These are phyloP conservation scores for Drosophila chauvacae DNA, from an alignment of 1,140 invertebrate species.

Conservation along the genomic window DNA sequence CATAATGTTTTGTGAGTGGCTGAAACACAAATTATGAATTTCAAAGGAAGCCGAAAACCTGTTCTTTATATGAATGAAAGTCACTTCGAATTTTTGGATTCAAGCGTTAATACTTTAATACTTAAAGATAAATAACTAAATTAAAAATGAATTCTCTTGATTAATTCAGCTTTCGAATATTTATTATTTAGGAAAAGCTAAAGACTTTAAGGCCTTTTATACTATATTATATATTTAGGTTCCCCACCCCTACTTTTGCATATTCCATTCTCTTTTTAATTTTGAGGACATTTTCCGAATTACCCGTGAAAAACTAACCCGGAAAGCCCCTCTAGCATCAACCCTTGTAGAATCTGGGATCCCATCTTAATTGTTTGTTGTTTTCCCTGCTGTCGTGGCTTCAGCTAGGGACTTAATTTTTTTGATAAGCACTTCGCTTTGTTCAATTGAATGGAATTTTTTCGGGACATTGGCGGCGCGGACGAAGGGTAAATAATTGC, in stretches of 20 bases:
- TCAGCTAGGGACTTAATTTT: conserved; percentile 45
- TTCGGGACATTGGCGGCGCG: conserved; percentile 6
- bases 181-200: background rate
- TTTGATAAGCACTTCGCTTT: conserved; percentile 70
- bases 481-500: conserved; percentile 65
- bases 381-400: conserved; percentile 26
- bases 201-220: background rate
- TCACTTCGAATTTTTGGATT: no score
- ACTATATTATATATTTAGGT: background rate
- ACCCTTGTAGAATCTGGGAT: conserved; percentile 18
- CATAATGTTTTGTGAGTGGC: background rate
- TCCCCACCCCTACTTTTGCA: no score
- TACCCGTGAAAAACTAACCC: conserved; percentile 5
- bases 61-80: no score
- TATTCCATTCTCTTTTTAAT: background rate
- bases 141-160: background rate
- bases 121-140: no score
- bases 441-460: conserved; percentile 59
- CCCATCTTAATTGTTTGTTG: conserved; percentile 67
- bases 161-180: background rate
- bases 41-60: background rate
- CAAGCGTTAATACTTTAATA: no score
- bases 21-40: background rate
- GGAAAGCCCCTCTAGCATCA: background rate
- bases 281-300: background rate